Percentiles rank a stretch among this genome's conserved stretches.
Evolutionary conservation across 2,113 vertebrate species (phyloP).

Genomic region (Odobenus rosmarus): DNA sequence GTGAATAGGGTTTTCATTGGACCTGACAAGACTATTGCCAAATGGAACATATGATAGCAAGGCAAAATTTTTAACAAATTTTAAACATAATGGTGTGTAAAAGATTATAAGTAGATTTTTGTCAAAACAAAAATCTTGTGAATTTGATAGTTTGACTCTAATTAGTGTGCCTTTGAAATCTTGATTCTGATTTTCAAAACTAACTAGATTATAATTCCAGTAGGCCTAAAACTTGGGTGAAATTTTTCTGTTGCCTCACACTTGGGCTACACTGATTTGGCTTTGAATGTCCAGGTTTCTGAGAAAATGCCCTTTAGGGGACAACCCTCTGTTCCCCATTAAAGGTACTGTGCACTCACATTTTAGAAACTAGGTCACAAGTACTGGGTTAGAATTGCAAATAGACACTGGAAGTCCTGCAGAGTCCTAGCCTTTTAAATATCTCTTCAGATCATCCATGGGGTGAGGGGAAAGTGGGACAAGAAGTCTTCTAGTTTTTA

Average conservation of each 20-base stretch:
- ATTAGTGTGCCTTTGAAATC: conserved; percentile 11
- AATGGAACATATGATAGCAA: conserved; percentile 53
- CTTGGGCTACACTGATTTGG: neutral
- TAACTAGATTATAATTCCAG: neutral
- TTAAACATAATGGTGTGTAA: conserved; percentile 22
- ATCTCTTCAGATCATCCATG: neutral
- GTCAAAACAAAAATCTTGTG: neutral
- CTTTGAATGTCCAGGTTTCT: neutral
- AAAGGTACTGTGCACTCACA: neutral
- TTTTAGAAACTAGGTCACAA: neutral
- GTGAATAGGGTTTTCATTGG: neutral
- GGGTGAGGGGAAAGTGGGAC: neutral
- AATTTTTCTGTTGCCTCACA: neutral
- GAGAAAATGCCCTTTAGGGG: neutral
- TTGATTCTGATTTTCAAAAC: conserved; percentile 54
- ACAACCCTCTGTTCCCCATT: neutral
- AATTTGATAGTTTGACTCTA: neutral
- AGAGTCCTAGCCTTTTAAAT: neutral
- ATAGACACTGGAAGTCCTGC: neutral
- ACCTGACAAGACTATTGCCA: conserved; percentile 62
- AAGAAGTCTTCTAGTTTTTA: neutral
- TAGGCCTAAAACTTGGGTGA: neutral
- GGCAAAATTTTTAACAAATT: neutral
- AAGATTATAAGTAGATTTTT: neutral
- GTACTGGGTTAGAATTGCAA: neutral